Conservation (phyloP, 2,113 vertebrate genomes). For the Ochotona curzoniae region DNA sequence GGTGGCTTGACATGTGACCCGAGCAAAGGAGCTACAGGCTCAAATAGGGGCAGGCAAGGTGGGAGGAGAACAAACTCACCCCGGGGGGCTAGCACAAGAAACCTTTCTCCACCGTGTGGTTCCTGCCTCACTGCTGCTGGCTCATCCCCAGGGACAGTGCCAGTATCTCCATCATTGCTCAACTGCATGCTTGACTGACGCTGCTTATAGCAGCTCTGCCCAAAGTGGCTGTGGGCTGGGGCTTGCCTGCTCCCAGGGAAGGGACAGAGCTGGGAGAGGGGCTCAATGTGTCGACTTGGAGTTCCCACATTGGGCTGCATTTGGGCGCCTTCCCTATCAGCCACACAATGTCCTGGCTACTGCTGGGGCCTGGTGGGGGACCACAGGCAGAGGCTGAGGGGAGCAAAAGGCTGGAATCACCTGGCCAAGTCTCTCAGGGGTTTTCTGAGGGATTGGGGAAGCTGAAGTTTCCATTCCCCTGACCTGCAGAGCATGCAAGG, state of each 20-base stretch:
- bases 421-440: background rate
- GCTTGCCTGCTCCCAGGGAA: background rate
- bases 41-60: background rate
- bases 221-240: background rate
- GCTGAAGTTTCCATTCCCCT: background rate
- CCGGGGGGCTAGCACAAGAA: background rate
- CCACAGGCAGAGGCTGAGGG: too few relatives aligned
- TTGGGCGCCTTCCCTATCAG: background rate
- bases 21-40: background rate
- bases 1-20: background rate
- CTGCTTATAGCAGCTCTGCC: too few relatives aligned
- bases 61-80: background rate
- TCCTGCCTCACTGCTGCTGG: background rate
- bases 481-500: background rate
- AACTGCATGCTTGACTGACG: background rate
- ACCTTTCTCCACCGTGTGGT: background rate
- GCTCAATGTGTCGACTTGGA: accelerated
- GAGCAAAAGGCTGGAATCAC: background rate
- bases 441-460: background rate
- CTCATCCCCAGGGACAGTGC: background rate
- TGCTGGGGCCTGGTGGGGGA: background rate
- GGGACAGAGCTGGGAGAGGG: background rate
- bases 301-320: background rate
- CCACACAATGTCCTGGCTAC: background rate
- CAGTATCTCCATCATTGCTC: accelerated